These are phyloP conservation scores for Panurus biarmicus DNA, from an alignment of 2,113 vertebrate genomes.

Conservation along the genomic window DNA sequence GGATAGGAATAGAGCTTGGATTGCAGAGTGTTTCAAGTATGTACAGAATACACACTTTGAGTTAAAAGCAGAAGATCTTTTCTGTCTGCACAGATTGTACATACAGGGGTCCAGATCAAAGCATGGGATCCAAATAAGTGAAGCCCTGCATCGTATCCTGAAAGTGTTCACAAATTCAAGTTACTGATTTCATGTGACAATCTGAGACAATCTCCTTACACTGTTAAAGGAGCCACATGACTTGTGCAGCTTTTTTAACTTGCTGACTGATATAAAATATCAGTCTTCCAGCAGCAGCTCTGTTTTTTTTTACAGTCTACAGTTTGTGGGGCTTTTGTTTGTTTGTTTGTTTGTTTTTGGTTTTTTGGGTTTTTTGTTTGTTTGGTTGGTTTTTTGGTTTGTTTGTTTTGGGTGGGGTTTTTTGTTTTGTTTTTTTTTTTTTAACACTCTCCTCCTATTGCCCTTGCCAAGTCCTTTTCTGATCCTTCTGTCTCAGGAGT, in stretches of 20 bases:
- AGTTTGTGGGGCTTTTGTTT: no score
- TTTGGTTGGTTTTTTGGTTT: no score
- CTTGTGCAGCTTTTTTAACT: not conserved
- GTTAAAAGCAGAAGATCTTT: not conserved
- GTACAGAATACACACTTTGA: not conserved
- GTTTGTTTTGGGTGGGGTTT: no score
- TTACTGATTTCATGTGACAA: fast-evolving
- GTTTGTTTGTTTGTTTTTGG: no score
- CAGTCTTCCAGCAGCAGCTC: not conserved
- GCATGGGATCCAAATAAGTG: not conserved
- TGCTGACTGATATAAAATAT: not conserved
- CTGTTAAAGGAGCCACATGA: not conserved
- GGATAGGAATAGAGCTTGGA: not conserved
- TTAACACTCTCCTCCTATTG: not conserved
- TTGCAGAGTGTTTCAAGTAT: not conserved
- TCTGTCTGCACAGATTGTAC: not conserved
- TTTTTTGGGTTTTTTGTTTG: no score
- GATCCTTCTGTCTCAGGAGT: not conserved
- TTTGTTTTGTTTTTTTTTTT: not conserved
- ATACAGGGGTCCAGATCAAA: not conserved
- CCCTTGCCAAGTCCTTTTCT: not conserved
- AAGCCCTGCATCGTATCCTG: not conserved
- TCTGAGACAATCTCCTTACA: not conserved
- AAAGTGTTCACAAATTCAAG: not conserved
- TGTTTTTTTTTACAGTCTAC: not conserved